phyloP scores from a whole-genome alignment of 1,140 invertebrate species.

The Polypedilum vanderplanki region DNA sequence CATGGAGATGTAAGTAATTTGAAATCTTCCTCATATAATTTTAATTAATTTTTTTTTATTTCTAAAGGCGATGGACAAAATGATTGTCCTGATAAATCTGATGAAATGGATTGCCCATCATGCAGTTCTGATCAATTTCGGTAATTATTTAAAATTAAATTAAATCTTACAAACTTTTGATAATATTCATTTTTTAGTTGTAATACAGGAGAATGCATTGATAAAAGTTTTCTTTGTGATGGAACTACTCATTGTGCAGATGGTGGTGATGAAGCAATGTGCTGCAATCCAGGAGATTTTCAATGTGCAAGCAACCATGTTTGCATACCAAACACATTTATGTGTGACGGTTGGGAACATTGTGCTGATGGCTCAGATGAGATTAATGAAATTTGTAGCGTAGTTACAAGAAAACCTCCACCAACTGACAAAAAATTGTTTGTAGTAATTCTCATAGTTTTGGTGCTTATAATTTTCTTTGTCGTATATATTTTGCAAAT shows the following conservation, averaged over 20 bases:
- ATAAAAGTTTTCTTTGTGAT: conserved; percentile 62
- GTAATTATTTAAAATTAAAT: too few relatives aligned
- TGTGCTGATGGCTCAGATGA: conserved; percentile 70
- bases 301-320: conserved; percentile 54
- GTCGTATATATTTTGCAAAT: conserved; percentile 46
- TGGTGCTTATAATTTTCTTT: conserved; percentile 45
- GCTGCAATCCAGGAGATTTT: conserved; percentile 56
- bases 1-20: conserved; percentile 56
- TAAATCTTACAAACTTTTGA: background rate
- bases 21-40: background rate
- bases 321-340: conserved; percentile 51
- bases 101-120: conserved; percentile 65
- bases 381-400: conserved; percentile 51
- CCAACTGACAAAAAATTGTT: conserved; percentile 47
- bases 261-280: conserved; percentile 56
- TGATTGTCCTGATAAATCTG: conserved; percentile 77
- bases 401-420: conserved; percentile 37
- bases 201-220: conserved; percentile 67
- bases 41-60: conserved; percentile 9
- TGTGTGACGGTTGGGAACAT: conserved; percentile 63
- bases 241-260: conserved; percentile 65
- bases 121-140: conserved; percentile 59
- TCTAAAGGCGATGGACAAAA: conserved; percentile 67
- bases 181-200: conserved; percentile 45
- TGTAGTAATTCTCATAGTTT: conserved; percentile 44